Base-by-base conservation (phyloP, 2,113 vertebrate genomes). In the Corythaeola cristata region DNA sequence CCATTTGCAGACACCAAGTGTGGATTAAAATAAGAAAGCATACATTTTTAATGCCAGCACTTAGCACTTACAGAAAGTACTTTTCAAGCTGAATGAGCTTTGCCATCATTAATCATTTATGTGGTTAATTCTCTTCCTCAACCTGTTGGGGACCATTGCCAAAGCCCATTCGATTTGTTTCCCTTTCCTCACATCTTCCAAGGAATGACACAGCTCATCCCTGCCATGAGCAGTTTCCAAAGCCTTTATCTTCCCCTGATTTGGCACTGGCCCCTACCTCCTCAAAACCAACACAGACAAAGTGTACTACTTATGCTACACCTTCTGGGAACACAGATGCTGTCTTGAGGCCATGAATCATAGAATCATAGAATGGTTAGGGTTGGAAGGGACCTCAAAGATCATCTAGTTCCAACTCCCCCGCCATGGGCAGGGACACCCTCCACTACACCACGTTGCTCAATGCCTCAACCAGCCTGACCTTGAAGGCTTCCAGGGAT, bases 21-120 rank as follows among this genome's bases (percentile, higher is more conserved):
- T 52, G 49, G 84, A 89, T 85, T 89, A 74, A 95, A 92, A 89
- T 8, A 21, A 93, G 89, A 92, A 75, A 7, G 28, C 85, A 94
- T 96, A 77, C 85, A 96, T 95, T 93, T 96, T 96, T 97, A 94
- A 97, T 97, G 93, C 32, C 58, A 89, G 86, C 83, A 90, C 85
- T 96, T 93, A 95, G 90, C 62, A 50, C 69, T 95, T 81, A 96
- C 0, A 93, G 66, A 88, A 93, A 95, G 85, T 59, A 83, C 89
- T 96, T 95, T 91, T 81, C 80, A 58, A 85, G 76, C 72, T 91
- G 73, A 92, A 88, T 77, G 59, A 85, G 81, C 62, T 96, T 92
- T 94, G 44, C 44, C 55, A 55, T 89, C 93, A 91, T 96, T 79
- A 96, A 97, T 96, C 33, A 97, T 97, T 92, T 74, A 95, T 77